Conservation (phyloP, 2,797 vertebrate genomes). For the Pangasius krempfi region DNA sequence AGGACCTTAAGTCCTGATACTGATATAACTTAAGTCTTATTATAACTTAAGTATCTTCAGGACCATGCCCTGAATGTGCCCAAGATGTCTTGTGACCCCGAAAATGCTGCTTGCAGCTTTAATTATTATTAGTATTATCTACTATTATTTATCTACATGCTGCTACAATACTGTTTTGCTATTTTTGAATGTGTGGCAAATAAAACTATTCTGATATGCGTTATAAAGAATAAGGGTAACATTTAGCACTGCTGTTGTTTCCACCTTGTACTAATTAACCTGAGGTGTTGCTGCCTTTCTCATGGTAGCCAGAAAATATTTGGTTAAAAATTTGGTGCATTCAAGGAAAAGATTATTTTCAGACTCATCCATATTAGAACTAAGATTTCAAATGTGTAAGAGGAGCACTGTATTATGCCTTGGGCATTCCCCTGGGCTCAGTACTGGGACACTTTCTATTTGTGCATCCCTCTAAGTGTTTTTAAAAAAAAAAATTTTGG, state of each 20-base stretch:
- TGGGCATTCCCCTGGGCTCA: slow-evolving; percentile 26
- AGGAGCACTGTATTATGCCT: slow-evolving; percentile 19
- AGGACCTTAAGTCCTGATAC: too few relatives aligned
- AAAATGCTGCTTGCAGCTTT: too few relatives aligned
- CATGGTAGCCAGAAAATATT: not conserved
- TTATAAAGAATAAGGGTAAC: not conserved
- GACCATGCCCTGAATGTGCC: too few relatives aligned
- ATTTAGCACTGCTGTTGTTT: not conserved
- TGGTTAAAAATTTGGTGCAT: not conserved
- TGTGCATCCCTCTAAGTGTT: not conserved
- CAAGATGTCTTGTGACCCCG: too few relatives aligned
- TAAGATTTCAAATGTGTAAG: slow-evolving; percentile 11
- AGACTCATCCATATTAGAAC: not conserved
- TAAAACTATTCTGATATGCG: not conserved
- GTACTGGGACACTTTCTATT: slow-evolving; percentile 22
- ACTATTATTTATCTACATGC: not conserved
- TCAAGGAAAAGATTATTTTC: slow-evolving; percentile 10
- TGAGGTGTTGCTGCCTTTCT: not conserved
- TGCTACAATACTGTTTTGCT: not conserved
- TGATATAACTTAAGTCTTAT: too few relatives aligned
- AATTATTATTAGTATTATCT: too few relatives aligned
- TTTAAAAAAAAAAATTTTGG: not conserved
- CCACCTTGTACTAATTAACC: not conserved
- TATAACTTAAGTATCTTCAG: too few relatives aligned
- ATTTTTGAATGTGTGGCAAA: not conserved